phyloP scores from a whole-genome alignment of 2,888 invertebrate species.

The Pandemis corylana region DNA sequence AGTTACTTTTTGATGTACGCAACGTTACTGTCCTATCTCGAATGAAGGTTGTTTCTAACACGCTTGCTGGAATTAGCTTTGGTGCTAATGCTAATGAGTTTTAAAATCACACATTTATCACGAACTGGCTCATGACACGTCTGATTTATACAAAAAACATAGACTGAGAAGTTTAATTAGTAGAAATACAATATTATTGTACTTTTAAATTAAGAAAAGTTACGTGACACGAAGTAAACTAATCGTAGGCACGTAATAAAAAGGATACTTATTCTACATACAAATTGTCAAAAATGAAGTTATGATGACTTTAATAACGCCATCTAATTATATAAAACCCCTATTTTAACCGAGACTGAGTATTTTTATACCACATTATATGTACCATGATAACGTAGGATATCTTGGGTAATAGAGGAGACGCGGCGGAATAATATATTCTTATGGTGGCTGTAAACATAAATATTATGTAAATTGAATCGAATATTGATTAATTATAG shows the following conservation, averaged over 20 bases:
- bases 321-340: slow-evolving; percentile 16
- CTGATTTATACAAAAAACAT: slow-evolving; percentile 1
- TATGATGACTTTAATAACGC: slow-evolving; percentile 18
- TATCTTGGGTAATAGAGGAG: slow-evolving; percentile 44
- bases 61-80: slow-evolving; percentile 45
- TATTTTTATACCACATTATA: slow-evolving; percentile 24
- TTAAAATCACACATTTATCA: slow-evolving; percentile 32
- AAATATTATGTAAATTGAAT: slow-evolving; percentile 54
- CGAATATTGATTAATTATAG: slow-evolving; percentile 47
- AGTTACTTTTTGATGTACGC: slow-evolving; percentile 58
- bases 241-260: not conserved
- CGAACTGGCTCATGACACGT: slow-evolving; percentile 3
- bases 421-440: slow-evolving; percentile 51
- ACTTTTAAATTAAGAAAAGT: not conserved
- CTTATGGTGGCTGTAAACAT: slow-evolving; percentile 50
- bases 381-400: slow-evolving; percentile 5
- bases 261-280: not conserved
- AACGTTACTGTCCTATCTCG: slow-evolving; percentile 56
- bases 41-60: slow-evolving; percentile 60
- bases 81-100: slow-evolving; percentile 31
- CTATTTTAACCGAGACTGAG: slow-evolving; percentile 8
- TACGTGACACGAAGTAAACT: not conserved
- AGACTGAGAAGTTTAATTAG: not conserved
- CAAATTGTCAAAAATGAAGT: not conserved
- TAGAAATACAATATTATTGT: too few relatives aligned